Conservation (phyloP, 1,140 invertebrate species). For the Saxidomus purpurata region DNA sequence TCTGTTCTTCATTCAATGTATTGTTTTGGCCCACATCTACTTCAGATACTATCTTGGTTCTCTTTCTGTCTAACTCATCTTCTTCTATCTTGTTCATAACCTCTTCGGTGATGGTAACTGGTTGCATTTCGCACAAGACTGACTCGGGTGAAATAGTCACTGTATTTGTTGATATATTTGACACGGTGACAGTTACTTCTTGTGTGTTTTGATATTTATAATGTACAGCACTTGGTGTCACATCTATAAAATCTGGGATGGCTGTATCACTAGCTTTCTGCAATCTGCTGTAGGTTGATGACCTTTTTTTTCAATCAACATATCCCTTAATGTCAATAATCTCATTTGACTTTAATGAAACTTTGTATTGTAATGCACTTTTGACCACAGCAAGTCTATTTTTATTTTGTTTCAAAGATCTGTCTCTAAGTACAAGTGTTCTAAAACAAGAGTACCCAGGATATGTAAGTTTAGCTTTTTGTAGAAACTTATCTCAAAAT, state of each 20-base stretch:
- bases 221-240: background rate
- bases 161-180: slow-evolving; percentile 27
- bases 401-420: slow-evolving; percentile 24
- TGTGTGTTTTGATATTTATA: background rate
- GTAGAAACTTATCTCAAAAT: slow-evolving; percentile 61
- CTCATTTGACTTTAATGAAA: slow-evolving; percentile 9
- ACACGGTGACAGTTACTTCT: slow-evolving; percentile 1
- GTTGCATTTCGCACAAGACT: slow-evolving; percentile 33
- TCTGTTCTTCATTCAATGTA: background rate
- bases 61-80: background rate
- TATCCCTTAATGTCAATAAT: background rate
- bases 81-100: background rate
- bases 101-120: slow-evolving; percentile 6
- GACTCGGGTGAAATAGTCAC: slow-evolving; percentile 41
- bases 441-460: slow-evolving; percentile 63
- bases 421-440: slow-evolving; percentile 16
- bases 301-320: slow-evolving; percentile 5
- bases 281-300: background rate
- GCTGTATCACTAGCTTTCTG: background rate
- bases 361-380: background rate
- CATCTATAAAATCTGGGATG: slow-evolving; percentile 15
- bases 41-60: background rate
- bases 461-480: slow-evolving; percentile 48
- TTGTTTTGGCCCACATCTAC: slow-evolving; percentile 15
- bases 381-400: no score